phyloP scores from a whole-genome alignment of 1,140 invertebrate genomes.

The Pseudachorutes palmiensis region DNA sequence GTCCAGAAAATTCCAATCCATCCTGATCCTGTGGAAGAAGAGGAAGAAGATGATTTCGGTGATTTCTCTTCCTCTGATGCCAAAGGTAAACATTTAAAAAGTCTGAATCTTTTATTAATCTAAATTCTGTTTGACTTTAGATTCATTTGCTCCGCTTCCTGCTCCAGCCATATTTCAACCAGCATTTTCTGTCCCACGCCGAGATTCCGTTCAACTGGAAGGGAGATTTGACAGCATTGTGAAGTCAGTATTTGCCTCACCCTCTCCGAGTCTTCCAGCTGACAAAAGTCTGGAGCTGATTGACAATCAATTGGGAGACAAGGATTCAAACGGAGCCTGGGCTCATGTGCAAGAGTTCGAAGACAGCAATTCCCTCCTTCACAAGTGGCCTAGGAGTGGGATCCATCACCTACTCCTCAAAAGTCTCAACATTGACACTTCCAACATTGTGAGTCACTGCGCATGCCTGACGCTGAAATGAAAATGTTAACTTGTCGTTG shows the following conservation, averaged over 20 bases:
- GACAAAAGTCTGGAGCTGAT: constrained; percentile 9
- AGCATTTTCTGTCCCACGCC: too few relatives aligned
- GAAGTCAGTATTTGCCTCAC: constrained; percentile 19
- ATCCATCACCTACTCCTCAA: constrained; percentile 23
- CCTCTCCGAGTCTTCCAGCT: background rate
- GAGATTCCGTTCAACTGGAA: constrained; percentile 5
- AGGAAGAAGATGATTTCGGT: constrained; percentile 11
- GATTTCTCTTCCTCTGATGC: constrained; percentile 6
- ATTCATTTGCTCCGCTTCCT: background rate
- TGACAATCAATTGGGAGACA: constrained; percentile 22
- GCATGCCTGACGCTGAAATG: background rate
- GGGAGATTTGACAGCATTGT: constrained; percentile 21
- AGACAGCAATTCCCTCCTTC: constrained; percentile 28
- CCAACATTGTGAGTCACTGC: constrained; percentile 27
- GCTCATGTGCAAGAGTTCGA: constrained; percentile 34
- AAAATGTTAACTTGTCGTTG: background rate
- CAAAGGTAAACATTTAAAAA: background rate
- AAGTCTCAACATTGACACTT: constrained; percentile 33
- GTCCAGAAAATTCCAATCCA: background rate
- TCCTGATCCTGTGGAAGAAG: constrained; percentile 1
- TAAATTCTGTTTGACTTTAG: background rate
- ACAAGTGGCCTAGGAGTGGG: constrained; percentile 31
- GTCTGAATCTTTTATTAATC: background rate
- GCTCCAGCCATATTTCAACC: background rate
- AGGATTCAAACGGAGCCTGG: constrained; percentile 20